phyloP scores from a whole-genome alignment of 2,797 vertebrate genomes.

The Malacoraja senta region DNA sequence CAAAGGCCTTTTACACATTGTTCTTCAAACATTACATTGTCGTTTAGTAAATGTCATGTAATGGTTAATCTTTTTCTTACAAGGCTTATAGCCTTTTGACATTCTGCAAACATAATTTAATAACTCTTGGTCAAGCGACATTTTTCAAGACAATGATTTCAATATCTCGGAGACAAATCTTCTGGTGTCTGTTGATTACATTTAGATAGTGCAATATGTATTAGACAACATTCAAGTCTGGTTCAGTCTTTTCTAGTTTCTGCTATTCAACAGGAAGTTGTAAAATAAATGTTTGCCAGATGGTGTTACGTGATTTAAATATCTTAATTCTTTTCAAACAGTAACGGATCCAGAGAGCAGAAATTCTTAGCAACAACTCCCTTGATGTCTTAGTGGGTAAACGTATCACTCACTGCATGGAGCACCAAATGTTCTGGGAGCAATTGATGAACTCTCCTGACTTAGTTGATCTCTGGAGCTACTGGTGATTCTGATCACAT shows the following conservation, averaged over 20 bases:
- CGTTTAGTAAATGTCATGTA: not conserved
- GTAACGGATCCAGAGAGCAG: not conserved
- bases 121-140: not conserved
- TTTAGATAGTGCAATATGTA: slow-evolving; percentile 9
- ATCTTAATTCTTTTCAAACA: slow-evolving; percentile 13
- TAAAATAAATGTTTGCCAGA: slow-evolving; percentile 28
- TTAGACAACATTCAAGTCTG: not conserved
- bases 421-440: not conserved
- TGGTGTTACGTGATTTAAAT: slow-evolving; percentile 31
- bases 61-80: not conserved
- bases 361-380: not conserved
- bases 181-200: not conserved
- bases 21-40: not conserved
- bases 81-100: not conserved
- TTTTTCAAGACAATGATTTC: slow-evolving; percentile 17
- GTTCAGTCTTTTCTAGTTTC: slow-evolving; percentile 5
- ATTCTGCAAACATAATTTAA: not conserved
- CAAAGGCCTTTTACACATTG: not conserved
- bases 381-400: not conserved
- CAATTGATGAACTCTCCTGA: not conserved
- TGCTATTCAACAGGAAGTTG: slow-evolving; percentile 34
- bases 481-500: not conserved
- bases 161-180: not conserved
- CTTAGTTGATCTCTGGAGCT: not conserved
- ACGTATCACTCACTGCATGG: not conserved